A percentile compares a stretch with the other conserved stretches of the same genome.
phyloP scores from a whole-genome alignment of 2,888 invertebrate species.

The Merodon equestris region DNA sequence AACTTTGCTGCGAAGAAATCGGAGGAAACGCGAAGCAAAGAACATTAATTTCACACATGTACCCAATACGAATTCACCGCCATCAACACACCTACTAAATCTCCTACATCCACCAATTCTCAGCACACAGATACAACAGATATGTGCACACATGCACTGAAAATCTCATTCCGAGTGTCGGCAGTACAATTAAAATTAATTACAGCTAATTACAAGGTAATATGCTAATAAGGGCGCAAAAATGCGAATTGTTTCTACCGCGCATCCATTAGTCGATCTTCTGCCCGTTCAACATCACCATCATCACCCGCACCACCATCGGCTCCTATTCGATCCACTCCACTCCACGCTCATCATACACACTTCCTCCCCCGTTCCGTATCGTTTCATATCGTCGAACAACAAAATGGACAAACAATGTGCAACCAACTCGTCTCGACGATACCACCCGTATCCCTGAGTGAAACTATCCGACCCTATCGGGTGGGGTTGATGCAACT shows the following conservation, averaged over 20 bases:
- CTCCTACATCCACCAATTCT: no score
- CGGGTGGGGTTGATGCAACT: not conserved
- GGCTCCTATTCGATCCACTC: constrained; percentile 37
- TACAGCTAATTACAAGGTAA: constrained; percentile 74
- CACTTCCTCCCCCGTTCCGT: constrained; percentile 63
- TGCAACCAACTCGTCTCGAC: constrained; percentile 7
- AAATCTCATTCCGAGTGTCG: constrained; percentile 54
- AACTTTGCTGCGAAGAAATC: no score
- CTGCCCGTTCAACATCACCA: constrained; percentile 39
- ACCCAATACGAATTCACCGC: no score
- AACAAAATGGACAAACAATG: constrained; percentile 67
- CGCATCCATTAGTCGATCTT: constrained; percentile 63
- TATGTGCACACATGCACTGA: not conserved
- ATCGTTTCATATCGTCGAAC: constrained; percentile 52
- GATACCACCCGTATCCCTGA: not conserved
- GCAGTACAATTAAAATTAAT: constrained; percentile 74
- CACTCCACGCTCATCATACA: constrained; percentile 49
- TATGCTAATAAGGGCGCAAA: constrained; percentile 72
- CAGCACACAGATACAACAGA: no score
- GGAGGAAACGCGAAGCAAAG: no score
- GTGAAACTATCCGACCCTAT: constrained; percentile 9
- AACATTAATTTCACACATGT: no score
- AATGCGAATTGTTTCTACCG: constrained; percentile 58
- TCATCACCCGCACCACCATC: constrained; percentile 35
- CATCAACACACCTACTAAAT: no score